Base-by-base conservation (phyloP, 2,113 vertebrate genomes). In the Chroicocephalus ridibundus region DNA sequence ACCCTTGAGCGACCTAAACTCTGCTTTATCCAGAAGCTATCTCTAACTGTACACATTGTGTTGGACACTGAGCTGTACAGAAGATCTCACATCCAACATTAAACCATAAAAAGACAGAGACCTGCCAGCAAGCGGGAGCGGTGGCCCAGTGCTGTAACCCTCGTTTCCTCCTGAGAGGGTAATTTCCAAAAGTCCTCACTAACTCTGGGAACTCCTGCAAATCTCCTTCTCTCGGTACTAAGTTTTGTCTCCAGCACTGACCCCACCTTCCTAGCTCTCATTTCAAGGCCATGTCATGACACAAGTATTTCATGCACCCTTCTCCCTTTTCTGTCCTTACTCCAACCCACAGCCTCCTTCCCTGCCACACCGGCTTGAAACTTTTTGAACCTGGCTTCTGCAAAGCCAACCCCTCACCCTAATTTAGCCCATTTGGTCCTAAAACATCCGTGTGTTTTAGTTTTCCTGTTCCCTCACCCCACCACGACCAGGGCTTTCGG, bases 91-190 rank as follows among this genome's bases (percentile, higher is more conserved):
- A 49, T 10, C 42, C 32, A 57, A 62, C 42, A 58, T 64, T 51
- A 76, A 64, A 36, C 11, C 15, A 20, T 31, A 2, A 58, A 12
- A 20, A 61, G 24, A 14, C 1, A 36, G 40, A 82, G 40, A 17
- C 10, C 11, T 64, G 62, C 40, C 55, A 62, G 47, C n/a, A 62
- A 40, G 11, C 0, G 2, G 47, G 40, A 36, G 31, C 4, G 0
- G 52, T 34, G 15, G 75, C 2, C 5, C 25, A 26, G 46, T n/a
- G 17, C 40, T 27, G 17, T 24, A 40, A 62, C 11, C 17, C 34
- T 36, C 25, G 27, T 27, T 55, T 49, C 31, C 25, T 81, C 55
- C 42, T 42, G 31, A 5, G 8, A 57, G 19, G 18, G 11, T 29
- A 10, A 49, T 44, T 51, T 69, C 42, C 19, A 27, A 5, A 32